A percentile compares a stretch with the other conserved stretches of the same genome.
Evolutionary conservation across 2,888 invertebrate genomes (phyloP).

Genomic region (Mallateleia sp.): DNA sequence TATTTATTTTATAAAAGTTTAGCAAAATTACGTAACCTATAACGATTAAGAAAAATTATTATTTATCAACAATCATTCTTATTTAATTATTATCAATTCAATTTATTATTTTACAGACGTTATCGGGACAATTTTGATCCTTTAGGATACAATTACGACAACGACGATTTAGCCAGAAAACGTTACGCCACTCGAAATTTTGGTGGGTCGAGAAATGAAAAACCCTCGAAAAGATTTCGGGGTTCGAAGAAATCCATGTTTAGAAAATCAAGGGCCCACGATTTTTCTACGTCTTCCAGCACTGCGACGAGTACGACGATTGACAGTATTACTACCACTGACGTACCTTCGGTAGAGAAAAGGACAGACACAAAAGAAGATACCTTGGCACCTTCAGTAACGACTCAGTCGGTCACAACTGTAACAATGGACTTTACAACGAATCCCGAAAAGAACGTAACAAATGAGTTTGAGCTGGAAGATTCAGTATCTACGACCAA

Average conservation of each 20-base stretch:
- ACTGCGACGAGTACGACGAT: conserved; percentile 73
- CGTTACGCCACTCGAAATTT: conserved; percentile 37
- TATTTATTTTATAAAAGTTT: no score
- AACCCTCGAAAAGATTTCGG: conserved; percentile 56
- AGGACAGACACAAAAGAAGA: conserved; percentile 14
- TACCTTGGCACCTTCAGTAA: conserved; percentile 27
- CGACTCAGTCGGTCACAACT: conserved; percentile 73
- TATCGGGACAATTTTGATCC: conserved; percentile 39
- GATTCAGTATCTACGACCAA: conserved; percentile 23
- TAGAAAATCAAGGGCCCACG: conserved; percentile 40
- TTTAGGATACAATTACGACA: conserved; percentile 43
- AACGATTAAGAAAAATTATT: no score
- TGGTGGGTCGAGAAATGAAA: conserved; percentile 25
- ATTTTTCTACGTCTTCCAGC: conserved; percentile 79
- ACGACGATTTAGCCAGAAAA: conserved; percentile 45
- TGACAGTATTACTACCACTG: conserved; percentile 21
- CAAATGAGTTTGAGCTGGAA: conserved; percentile 11
- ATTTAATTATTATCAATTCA: no score
- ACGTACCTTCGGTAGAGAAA: conserved; percentile 37
- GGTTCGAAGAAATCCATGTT: conserved; percentile 77
- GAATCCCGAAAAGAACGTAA: conserved; percentile 86
- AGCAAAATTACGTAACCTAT: no score
- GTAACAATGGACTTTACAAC: conserved; percentile 87
- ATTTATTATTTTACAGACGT: conserved; percentile 21
- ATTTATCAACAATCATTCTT: no score